phyloP scores from a whole-genome alignment of 2,113 vertebrate genomes.

The Melanerpes formicivorus region DNA sequence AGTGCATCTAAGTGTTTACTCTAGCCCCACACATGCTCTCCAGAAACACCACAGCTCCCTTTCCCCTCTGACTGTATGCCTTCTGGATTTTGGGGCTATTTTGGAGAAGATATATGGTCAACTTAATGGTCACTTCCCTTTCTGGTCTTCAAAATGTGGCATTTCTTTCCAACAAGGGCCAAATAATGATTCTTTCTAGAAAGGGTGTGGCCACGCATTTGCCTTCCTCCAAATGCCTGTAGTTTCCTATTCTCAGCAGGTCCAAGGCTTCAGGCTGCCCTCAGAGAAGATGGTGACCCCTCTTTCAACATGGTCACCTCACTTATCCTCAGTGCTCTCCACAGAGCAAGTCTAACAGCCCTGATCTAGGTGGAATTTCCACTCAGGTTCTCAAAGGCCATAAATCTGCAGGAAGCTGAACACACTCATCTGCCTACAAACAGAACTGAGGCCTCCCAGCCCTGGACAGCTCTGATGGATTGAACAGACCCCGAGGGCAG shows the following conservation, averaged over 20 bases:
- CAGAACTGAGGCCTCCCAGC: conserved; percentile 42
- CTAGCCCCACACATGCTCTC: not conserved
- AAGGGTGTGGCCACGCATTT: not conserved
- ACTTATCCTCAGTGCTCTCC: not conserved
- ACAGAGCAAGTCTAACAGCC: not conserved
- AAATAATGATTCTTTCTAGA: not conserved
- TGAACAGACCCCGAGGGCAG: conserved; percentile 61
- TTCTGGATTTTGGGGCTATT: not conserved
- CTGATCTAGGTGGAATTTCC: conserved; percentile 38
- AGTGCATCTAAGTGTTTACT: not conserved
- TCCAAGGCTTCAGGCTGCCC: conserved; percentile 23
- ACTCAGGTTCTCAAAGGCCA: conserved; percentile 30
- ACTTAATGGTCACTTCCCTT: not conserved
- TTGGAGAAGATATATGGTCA: not conserved
- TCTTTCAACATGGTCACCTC: conserved; percentile 40
- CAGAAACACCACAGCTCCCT: not conserved
- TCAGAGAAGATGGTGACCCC: conserved; percentile 39
- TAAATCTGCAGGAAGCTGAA: conserved; percentile 39
- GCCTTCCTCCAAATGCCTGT: not conserved
- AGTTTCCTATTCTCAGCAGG: not conserved
- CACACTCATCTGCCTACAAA: conserved; percentile 66
- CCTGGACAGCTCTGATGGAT: conserved; percentile 63
- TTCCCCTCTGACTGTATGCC: not conserved
- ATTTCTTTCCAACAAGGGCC: not conserved
- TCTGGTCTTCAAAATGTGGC: not conserved